Percentiles rank a stretch among this genome's conserved stretches.
Evolutionary conservation across 2,113 vertebrate genomes (phyloP).

Genomic region (Perca fluviatilis): DNA sequence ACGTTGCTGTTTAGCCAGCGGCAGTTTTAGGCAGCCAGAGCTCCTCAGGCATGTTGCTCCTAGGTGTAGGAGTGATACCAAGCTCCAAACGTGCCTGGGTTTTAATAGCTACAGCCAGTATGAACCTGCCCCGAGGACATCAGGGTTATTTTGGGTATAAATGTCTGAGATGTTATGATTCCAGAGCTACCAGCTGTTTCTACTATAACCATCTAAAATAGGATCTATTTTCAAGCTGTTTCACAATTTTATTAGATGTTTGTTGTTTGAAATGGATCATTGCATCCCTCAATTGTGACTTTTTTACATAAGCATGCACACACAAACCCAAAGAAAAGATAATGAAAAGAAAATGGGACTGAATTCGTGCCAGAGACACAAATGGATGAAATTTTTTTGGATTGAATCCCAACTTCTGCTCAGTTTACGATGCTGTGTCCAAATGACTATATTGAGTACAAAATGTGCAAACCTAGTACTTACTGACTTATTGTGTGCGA

Average conservation of each 20-base stretch:
- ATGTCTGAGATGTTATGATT: neutral
- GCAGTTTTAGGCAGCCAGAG: neutral
- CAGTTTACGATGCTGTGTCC: neutral
- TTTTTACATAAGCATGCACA: slow-evolving; percentile 1
- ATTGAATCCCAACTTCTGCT: slow-evolving; percentile 37
- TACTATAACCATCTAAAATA: slow-evolving; percentile 29
- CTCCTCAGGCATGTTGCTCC: neutral
- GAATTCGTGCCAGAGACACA: slow-evolving; percentile 37
- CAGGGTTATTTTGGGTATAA: neutral
- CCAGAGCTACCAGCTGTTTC: slow-evolving; percentile 13
- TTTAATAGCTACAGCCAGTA: neutral
- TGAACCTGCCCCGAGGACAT: neutral
- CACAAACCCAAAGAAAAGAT: slow-evolving; percentile 12
- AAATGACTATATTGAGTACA: slow-evolving; percentile 26
- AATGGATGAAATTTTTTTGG: slow-evolving; percentile 48
- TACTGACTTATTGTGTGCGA: slow-evolving; percentile 19
- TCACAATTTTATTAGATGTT: neutral
- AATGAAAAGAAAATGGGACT: slow-evolving; percentile 29
- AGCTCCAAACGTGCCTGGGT: neutral
- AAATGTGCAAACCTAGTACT: slow-evolving; percentile 31
- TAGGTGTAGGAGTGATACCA: neutral
- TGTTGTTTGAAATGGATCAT: slow-evolving; percentile 42
- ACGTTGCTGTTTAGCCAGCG: neutral
- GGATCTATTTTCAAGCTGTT: slow-evolving; percentile 20
- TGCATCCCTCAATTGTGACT: slow-evolving; percentile 16